Conservation (phyloP, 2,888 invertebrate genomes). For the Acleris sparsana region DNA sequence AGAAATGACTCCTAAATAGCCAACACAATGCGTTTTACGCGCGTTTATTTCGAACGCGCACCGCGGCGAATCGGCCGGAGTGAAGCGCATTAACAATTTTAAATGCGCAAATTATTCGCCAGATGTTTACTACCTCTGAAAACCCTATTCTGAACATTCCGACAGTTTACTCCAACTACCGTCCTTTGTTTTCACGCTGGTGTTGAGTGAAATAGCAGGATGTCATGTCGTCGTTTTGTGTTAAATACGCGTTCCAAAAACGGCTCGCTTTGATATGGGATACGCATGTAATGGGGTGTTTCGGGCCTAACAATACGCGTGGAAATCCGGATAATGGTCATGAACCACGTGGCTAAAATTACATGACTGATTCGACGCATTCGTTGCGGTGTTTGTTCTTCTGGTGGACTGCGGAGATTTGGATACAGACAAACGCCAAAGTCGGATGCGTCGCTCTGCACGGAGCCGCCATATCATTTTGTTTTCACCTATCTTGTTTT, state of each 20-base stretch:
- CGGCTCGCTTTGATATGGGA: conserved; percentile 34
- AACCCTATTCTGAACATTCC: conserved; percentile 17
- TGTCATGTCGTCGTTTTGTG: neutral
- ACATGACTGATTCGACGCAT: conserved; percentile 14
- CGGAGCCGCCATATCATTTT: no score
- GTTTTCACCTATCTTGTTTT: no score
- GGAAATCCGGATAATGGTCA: conserved; percentile 22
- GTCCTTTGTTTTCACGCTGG: conserved; percentile 12
- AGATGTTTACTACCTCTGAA: conserved; percentile 46
- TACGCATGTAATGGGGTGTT: conserved; percentile 28
- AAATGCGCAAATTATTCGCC: conserved; percentile 72
- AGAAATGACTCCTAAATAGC: conserved; percentile 17
- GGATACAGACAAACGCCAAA: no score
- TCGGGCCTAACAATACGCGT: conserved; percentile 22
- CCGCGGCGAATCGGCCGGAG: conserved; percentile 26
- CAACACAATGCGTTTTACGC: conserved; percentile 14
- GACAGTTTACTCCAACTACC: conserved; percentile 4
- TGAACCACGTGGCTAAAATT: conserved; percentile 27
- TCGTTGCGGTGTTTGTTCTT: conserved; percentile 4
- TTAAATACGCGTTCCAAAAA: conserved; percentile 8
- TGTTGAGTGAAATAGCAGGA: conserved; percentile 11
- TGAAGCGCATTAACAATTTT: conserved; percentile 59
- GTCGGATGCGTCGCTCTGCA: no score
- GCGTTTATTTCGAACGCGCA: conserved; percentile 21
- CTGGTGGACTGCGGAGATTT: no score